These are phyloP conservation scores for Dolichoris vasculosae DNA, from an alignment of 1,140 invertebrate genomes.

Conservation along the genomic window DNA sequence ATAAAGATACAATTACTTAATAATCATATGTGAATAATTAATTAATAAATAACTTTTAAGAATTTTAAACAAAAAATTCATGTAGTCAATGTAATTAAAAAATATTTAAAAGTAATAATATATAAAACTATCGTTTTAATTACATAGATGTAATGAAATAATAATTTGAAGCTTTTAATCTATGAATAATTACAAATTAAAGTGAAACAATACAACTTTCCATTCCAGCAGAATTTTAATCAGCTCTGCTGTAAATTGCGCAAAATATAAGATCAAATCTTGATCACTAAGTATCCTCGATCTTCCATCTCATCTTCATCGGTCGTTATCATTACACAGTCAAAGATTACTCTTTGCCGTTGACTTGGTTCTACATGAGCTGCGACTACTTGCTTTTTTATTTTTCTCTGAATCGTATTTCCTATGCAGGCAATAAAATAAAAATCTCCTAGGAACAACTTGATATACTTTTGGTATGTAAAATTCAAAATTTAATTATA, in stretches of 20 bases:
- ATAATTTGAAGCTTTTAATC: no score
- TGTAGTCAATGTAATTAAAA: no score
- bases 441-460: constrained; percentile 51
- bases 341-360: constrained; percentile 51
- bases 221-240: background rate
- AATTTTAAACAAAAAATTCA: no score
- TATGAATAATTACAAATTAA: constrained; percentile 11
- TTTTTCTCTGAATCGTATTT: background rate
- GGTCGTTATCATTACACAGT: constrained; percentile 30
- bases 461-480: background rate
- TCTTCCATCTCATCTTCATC: constrained; percentile 8
- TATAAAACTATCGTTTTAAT: no score
- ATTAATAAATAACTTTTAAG: no score
- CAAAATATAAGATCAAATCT: constrained; percentile 53
- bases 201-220: background rate
- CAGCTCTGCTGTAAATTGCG: constrained; percentile 48
- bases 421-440: constrained; percentile 49
- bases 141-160: no score
- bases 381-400: background rate
- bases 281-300: constrained; percentile 54
- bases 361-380: constrained; percentile 54
- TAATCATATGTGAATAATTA: no score
- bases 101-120: no score
- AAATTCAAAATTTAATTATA: background rate
- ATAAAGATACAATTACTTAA: no score